Conservation (phyloP, 2,113 vertebrate genomes). For the Rynchops niger region DNA sequence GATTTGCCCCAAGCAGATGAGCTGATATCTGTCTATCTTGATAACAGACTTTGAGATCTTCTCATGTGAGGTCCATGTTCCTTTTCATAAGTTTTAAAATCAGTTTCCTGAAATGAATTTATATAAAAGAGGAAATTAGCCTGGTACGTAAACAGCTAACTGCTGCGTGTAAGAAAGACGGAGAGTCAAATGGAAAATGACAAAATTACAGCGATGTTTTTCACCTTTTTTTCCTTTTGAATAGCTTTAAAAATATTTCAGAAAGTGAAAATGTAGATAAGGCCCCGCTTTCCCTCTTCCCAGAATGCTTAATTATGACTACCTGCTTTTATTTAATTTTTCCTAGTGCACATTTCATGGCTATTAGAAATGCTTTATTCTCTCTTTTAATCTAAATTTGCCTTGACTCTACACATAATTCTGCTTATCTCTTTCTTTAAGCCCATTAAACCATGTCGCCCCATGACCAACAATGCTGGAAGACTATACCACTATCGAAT, state of each 20-base stretch:
- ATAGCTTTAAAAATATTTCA: background rate
- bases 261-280: background rate
- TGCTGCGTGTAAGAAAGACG: background rate
- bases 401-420: conserved; percentile 41
- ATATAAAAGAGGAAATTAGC: background rate
- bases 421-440: conserved; percentile 58
- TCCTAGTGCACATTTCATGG: background rate
- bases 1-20: background rate
- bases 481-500: conserved; percentile 96
- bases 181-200: background rate
- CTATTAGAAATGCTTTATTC: conserved; percentile 44
- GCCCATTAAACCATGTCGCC: conserved; percentile 88
- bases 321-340: conserved; percentile 50
- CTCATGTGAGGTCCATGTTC: background rate
- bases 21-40: background rate
- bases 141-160: background rate
- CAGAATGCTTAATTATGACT: background rate
- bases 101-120: background rate
- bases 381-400: conserved; percentile 38
- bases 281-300: background rate
- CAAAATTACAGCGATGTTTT: background rate
- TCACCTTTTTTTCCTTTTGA: background rate
- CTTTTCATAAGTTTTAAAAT: background rate
- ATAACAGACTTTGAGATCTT: background rate
- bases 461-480: conserved; percentile 95